These are phyloP conservation scores for Dinothrombium tinctorium DNA, from an alignment of 1,140 invertebrate species.

Conservation along the genomic window DNA sequence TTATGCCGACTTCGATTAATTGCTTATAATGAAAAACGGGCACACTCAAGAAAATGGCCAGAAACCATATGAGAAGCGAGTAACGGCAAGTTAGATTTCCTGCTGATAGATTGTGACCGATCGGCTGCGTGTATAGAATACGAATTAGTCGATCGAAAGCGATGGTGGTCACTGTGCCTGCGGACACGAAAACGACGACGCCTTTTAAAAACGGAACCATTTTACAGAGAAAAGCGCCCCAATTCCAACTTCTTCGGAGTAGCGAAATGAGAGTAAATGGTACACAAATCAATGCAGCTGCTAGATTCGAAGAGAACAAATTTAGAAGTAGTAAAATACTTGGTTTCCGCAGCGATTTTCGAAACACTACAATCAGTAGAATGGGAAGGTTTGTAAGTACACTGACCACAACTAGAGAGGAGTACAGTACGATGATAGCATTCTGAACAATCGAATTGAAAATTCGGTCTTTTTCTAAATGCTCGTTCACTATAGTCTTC, in stretches of 20 bases:
- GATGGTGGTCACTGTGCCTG: constrained; percentile 28
- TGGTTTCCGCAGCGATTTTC: background rate
- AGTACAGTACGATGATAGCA: background rate
- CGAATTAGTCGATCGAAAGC: constrained; percentile 24
- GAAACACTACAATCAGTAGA: background rate
- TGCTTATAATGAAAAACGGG: constrained; percentile 26
- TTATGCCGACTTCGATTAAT: constrained; percentile 20
- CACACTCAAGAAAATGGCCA: constrained; percentile 26
- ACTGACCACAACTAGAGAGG: background rate
- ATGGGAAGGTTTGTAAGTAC: background rate
- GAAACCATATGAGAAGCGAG: constrained; percentile 23
- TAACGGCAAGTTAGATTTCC: no score
- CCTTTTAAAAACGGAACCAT: constrained; percentile 29
- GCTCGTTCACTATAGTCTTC: no score
- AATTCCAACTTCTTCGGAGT: constrained; percentile 23
- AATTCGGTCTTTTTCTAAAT: no score
- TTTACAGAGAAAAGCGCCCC: constrained; percentile 24
- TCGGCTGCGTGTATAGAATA: no score
- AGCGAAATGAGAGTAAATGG: constrained; percentile 32
- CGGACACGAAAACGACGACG: constrained; percentile 31
- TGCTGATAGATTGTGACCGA: background rate
- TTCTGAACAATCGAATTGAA: no score
- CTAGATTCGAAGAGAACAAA: constrained; percentile 53
- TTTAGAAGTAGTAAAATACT: constrained; percentile 26
- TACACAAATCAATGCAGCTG: constrained; percentile 62